These are phyloP conservation scores for Oasisia sp. DNA, from an alignment of 2,888 invertebrate species.

Conservation along the genomic window DNA sequence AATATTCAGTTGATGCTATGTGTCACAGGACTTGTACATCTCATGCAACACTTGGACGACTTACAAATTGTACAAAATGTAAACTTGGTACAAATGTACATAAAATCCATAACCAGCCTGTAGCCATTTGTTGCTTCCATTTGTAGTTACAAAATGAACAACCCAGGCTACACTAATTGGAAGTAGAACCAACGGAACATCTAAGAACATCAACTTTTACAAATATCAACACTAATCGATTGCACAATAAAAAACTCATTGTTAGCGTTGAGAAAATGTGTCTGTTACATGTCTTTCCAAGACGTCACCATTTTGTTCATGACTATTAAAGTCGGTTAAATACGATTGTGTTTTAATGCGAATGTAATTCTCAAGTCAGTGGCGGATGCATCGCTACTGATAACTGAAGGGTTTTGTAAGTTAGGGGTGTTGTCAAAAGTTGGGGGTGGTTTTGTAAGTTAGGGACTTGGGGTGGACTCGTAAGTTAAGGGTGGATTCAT, in stretches of 20 bases:
- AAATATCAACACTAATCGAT: neutral
- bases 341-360: too few relatives aligned
- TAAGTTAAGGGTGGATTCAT: too few relatives aligned
- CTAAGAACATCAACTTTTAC: neutral
- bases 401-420: too few relatives aligned
- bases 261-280: neutral
- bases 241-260: neutral
- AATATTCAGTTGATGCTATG: neutral
- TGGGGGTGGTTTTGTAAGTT: too few relatives aligned
- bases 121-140: neutral
- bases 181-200: neutral
- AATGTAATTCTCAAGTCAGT: too few relatives aligned
- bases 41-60: neutral
- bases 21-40: neutral
- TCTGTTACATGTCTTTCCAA: neutral
- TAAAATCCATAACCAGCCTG: neutral
- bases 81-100: neutral
- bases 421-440: too few relatives aligned
- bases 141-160: neutral
- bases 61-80: neutral
- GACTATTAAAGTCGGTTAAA: neutral
- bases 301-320: neutral
- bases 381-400: too few relatives aligned
- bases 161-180: neutral
- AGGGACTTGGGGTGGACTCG: too few relatives aligned